Base-by-base conservation (phyloP, 2,888 invertebrate genomes). In the Harpalus rufipes region DNA sequence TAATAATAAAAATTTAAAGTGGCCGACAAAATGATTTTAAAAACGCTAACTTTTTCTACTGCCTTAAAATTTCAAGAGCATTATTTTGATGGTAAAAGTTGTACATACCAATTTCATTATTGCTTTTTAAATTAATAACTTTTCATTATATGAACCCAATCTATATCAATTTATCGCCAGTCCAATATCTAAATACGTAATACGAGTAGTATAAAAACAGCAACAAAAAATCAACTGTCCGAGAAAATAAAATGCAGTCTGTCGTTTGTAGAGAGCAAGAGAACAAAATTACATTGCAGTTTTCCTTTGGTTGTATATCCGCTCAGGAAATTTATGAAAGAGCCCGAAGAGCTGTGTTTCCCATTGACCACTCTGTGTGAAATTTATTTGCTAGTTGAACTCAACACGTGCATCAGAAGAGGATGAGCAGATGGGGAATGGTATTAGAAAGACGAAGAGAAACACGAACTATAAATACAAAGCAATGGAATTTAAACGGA, bases 311-410 rank as follows among this genome's bases (percentile, higher is more conserved):
- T 18, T 74, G 74, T 78, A 78, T 78, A 58, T 78, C 78, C 78
- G 78, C 14, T 56, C 25, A 78, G 78, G 78, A 78, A 78, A 78
- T 78, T 78, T 78, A 78, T 78, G 78, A 78, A 78, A 78, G 58
- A 58, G 56, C 58, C 32, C 56, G 58, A 78, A 78, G 78, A 78
- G 78, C 32, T 25, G 56, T 51, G 56, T 58, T 78, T 78, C 78
- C 76, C 78, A 78, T 58, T 78, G 78, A 78, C 56, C 78, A 78
- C 56, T 78, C 78, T 58, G 78, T 74, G 74, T 58, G 58, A 78
- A 78, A 78, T 78, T 78, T 78, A 78, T 78, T 78, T 78, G 58
- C 76, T 58, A 51, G 21, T 78, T 58, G 56, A 58, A 58, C 56
- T 78, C 76, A 56, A 56, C 78, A 78, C 78, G 78, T 78, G 7